Base-by-base conservation (phyloP, 2,113 vertebrate species). In the Sakesphorus luctuosus region DNA sequence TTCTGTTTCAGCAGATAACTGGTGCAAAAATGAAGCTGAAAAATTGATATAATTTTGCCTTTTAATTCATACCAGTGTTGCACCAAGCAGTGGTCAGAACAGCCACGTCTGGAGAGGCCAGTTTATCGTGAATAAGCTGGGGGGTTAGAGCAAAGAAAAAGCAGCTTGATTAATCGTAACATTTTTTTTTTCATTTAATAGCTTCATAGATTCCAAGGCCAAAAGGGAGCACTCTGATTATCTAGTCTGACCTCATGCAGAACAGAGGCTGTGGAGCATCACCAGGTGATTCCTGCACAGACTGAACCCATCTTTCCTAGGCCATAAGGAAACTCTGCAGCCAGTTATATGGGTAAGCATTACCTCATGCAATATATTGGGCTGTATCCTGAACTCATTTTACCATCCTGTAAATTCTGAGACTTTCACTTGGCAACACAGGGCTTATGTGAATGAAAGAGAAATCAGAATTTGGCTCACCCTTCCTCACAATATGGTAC, bases 131-230 rank as follows among this genome's bases (percentile, higher is more conserved):
- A 66, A 50, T 95, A 75, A 81, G 19, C 31, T 17, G 55, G 14
- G 80, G 75, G 40, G 72, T 67, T 77, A 86, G 18, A 86, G 63
- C 59, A 85, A 36, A 62, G 63, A 52, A 90, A 91, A 95, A 83
- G 16, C 52, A 92, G 50, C 40, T 92, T 92, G 75, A 81, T 66
- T 96, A 78, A 93, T 92, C 56, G 24, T 49, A 90, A 84, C 50
- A 53, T 88, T 94, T 94, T 52, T 86, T 96, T 91, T 96, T 91
- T 81, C 43, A 56, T 88, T 80, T 84, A 88, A 88, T 52, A 88
- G 55, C 86, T 90, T 77, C 63, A 88, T 52, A 72, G 76, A 72
- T 90, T 88, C 77, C 17, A 44, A 72, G 83, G 44, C 47, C 61
- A 49, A 84, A 77, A 90, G 66, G 58, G 69, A 84, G 25, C 25